These are phyloP conservation scores for Matsumyia berberina DNA, from an alignment of 2,888 invertebrate species.

Conservation along the genomic window DNA sequence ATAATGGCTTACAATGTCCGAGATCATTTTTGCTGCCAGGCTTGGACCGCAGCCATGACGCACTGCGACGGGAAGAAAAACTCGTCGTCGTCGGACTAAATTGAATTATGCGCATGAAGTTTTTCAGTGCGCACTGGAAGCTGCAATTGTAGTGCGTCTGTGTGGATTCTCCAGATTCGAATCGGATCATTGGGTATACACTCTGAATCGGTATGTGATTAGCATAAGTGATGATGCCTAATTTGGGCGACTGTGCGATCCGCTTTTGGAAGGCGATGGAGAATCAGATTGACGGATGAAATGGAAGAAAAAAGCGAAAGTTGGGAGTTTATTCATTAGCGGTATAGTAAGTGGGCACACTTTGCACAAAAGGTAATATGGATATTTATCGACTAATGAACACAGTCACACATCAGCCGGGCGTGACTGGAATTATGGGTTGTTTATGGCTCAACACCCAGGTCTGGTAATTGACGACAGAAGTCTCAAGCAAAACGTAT, in stretches of 20 bases:
- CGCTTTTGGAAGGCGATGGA: background rate
- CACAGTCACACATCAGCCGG: background rate
- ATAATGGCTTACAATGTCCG: conserved; percentile 75
- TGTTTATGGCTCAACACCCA: too few relatives aligned
- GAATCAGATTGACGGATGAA: background rate
- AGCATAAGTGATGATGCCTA: conserved; percentile 64
- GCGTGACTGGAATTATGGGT: background rate
- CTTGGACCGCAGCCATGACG: conserved; percentile 10
- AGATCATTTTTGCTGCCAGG: conserved; percentile 43
- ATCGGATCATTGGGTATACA: conserved; percentile 48
- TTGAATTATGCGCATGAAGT: conserved; percentile 70
- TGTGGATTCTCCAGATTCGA: conserved; percentile 48
- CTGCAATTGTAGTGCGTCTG: conserved; percentile 23
- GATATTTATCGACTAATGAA: background rate
- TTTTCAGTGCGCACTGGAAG: background rate
- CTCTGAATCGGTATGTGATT: conserved; percentile 60
- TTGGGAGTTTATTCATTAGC: background rate
- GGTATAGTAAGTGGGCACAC: background rate
- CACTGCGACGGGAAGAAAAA: conserved; percentile 15
- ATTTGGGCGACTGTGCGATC: conserved; percentile 32
- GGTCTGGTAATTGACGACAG: too few relatives aligned
- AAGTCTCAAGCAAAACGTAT: too few relatives aligned
- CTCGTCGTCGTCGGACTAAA: conserved; percentile 64
- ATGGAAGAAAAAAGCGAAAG: background rate
- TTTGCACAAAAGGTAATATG: background rate